These are phyloP conservation scores for Phenganax subtilis DNA, from an alignment of 92 coral and sea anemone species.

Conservation along the genomic window DNA sequence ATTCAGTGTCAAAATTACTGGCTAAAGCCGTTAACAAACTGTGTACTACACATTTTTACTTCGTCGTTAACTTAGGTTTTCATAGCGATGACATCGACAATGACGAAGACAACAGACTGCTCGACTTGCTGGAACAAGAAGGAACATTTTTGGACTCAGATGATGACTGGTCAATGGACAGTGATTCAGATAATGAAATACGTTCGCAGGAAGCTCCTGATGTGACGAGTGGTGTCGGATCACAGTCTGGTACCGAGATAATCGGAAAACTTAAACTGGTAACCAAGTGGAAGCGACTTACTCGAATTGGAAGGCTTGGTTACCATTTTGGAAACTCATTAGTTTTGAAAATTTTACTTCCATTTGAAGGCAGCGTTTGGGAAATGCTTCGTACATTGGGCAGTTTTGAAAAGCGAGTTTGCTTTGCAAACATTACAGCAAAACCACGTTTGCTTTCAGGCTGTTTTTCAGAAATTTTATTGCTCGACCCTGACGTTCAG, in stretches of 20 bases:
- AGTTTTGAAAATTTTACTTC: constrained; percentile 26
- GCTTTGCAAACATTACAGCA: constrained; percentile 2
- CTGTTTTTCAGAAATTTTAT: neutral
- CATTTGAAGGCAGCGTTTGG: constrained; percentile 22
- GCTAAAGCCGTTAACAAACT: too few species aligned
- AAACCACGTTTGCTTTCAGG: neutral
- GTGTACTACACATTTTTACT: too few species aligned
- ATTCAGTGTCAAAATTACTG: too few species aligned
- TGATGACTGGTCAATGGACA: constrained; percentile 20
- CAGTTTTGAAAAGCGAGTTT: constrained; percentile 23
- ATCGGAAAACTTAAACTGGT: constrained; percentile 29
- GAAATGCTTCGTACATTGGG: constrained; percentile 32
- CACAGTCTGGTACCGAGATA: constrained; percentile 16
- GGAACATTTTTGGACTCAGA: constrained; percentile 27
- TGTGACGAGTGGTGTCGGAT: neutral
- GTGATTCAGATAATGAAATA: constrained; percentile 18
- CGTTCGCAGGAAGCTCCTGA: neutral
- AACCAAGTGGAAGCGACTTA: neutral
- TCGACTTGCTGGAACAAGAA: constrained; percentile 26
- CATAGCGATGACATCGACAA: constrained; percentile 4
- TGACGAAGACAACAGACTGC: constrained; percentile 16
- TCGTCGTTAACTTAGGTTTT: neutral
- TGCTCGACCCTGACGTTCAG: constrained; percentile 50
- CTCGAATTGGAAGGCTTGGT: too few species aligned
- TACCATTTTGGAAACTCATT: constrained; percentile 24